A percentile compares a stretch with the other conserved stretches of the same genome.
These are phyloP conservation scores for Hirtodrosophila histrioides DNA, from an alignment of 2,888 invertebrate genomes.

Conservation along the genomic window DNA sequence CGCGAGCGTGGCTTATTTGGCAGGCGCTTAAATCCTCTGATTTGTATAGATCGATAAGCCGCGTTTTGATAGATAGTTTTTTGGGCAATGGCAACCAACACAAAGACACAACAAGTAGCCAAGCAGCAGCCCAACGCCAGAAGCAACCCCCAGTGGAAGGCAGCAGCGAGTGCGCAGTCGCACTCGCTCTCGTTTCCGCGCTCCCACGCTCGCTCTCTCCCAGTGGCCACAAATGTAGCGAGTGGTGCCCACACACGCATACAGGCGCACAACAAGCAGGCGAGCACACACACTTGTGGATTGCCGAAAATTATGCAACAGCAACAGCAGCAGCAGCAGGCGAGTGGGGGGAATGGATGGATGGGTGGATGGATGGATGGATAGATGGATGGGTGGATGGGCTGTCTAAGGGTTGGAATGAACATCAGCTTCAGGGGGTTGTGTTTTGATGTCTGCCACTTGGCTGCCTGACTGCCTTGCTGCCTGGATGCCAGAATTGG, in stretches of 20 bases:
- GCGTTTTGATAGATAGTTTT: constrained; percentile 26
- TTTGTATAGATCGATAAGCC: constrained; percentile 56
- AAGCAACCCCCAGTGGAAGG: constrained; percentile 20
- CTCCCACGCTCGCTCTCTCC: constrained; percentile 13
- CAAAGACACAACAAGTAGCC: constrained; percentile 80
- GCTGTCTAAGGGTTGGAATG: constrained; percentile 42
- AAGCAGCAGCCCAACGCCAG: constrained; percentile 42
- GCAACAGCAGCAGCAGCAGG: constrained; percentile 53
- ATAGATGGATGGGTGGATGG: constrained; percentile 1
- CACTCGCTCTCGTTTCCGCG: constrained; percentile 19
- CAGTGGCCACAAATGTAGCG: constrained; percentile 35
- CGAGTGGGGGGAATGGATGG: constrained; percentile 6
- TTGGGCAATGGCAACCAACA: constrained; percentile 42
- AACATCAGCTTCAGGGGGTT: constrained; percentile 39
- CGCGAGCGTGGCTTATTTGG: constrained; percentile 12
- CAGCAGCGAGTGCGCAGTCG: constrained; percentile 40
- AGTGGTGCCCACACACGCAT: constrained; percentile 35
- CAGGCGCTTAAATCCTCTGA: constrained; percentile 19
- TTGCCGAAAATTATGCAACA: constrained; percentile 79
- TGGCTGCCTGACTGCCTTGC: constrained; percentile 54
- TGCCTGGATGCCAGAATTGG: constrained; percentile 27
- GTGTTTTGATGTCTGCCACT: constrained; percentile 77
- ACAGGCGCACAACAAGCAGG: constrained; percentile 50
- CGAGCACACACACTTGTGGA: constrained; percentile 83
- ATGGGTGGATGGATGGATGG: background rate